Percentiles rank a stretch among this genome's conserved stretches.
phyloP scores from a whole-genome alignment of 1,140 invertebrate species.

The Eurosta solidaginis region DNA sequence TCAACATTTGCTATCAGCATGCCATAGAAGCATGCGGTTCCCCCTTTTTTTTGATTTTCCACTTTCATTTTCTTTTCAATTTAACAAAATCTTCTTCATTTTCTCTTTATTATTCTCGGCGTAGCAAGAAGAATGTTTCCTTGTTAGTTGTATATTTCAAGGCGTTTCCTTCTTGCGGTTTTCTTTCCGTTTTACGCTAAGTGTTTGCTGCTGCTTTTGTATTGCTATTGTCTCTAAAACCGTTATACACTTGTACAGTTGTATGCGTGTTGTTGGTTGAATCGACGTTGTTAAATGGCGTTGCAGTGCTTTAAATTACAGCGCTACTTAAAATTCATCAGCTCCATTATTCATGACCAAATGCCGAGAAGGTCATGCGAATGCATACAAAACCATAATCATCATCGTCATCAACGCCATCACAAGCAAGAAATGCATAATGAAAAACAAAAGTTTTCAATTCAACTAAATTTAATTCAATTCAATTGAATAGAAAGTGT shows the following conservation, averaged over 20 bases:
- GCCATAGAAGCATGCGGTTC: background rate
- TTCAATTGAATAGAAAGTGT: background rate
- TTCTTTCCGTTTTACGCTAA: background rate
- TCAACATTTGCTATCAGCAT: background rate
- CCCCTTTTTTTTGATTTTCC: slow-evolving; percentile 21
- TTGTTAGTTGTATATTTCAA: slow-evolving; percentile 11
- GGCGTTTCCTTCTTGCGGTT: slow-evolving; percentile 16
- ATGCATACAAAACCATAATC: background rate
- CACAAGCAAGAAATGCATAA: background rate
- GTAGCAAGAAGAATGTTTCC: no score
- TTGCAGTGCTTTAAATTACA: slow-evolving; percentile 24
- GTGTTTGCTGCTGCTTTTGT: background rate
- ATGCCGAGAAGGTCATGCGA: background rate
- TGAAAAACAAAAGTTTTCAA: background rate
- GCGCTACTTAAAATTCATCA: slow-evolving; percentile 22
- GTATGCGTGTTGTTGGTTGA: background rate
- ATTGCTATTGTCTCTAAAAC: background rate
- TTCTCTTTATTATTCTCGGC: no score
- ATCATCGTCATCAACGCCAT: no score
- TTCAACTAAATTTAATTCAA: slow-evolving; percentile 24
- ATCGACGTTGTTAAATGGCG: slow-evolving; percentile 15
- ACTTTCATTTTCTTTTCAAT: slow-evolving; percentile 24
- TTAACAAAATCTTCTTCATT: background rate
- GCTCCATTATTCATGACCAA: slow-evolving; percentile 22
- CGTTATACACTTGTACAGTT: background rate